A percentile compares a stretch with the other conserved stretches of the same genome.
These are phyloP conservation scores for Tenthredo amoena DNA, from an alignment of 2,888 invertebrate genomes.

Conservation along the genomic window DNA sequence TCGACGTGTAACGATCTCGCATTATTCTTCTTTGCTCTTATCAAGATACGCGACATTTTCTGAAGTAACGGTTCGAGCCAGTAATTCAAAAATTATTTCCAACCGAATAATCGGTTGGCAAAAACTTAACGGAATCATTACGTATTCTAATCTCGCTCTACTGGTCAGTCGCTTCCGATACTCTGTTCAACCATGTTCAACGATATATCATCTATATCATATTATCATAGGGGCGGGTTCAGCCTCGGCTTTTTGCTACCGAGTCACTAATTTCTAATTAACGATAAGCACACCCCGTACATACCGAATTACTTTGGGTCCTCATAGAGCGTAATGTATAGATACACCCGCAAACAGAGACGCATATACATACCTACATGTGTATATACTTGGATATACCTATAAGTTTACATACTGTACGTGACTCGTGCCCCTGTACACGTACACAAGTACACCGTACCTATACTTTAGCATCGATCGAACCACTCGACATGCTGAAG, in stretches of 20 bases:
- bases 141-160: background rate
- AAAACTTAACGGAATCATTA: background rate
- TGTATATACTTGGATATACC: background rate
- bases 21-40: background rate
- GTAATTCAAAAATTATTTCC: background rate
- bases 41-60: background rate
- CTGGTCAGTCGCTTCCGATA: background rate
- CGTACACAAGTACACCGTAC: background rate
- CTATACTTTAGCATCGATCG: background rate
- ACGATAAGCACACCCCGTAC: conserved; percentile 27
- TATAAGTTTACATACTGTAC: background rate
- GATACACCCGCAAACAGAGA: background rate
- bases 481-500: background rate
- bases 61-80: background rate
- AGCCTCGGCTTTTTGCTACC: conserved; percentile 1
- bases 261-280: conserved; percentile 31
- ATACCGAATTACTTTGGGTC: conserved; percentile 30
- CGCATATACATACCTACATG: background rate
- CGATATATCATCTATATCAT: background rate
- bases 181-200: background rate
- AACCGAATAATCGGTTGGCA: background rate
- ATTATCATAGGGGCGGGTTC: conserved; percentile 1
- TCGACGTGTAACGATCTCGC: background rate
- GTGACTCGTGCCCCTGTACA: background rate
- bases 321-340: background rate